Percentiles rank a stretch among this genome's conserved stretches.
These are phyloP conservation scores for Phocoena phocoena DNA, from an alignment of 2,113 vertebrate genomes.

Conservation along the genomic window DNA sequence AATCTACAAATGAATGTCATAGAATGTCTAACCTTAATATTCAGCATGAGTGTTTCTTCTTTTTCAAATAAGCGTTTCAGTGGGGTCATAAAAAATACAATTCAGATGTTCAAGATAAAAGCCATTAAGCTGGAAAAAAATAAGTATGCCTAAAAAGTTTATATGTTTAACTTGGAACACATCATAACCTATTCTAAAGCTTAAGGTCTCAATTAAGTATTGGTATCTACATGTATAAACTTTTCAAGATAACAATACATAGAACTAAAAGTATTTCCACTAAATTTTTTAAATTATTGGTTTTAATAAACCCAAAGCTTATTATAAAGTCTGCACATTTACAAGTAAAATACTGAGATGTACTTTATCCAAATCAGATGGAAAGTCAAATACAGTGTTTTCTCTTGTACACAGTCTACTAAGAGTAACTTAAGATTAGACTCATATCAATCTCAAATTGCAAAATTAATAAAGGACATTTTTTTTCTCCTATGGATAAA, in stretches of 20 bases:
- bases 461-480: background rate
- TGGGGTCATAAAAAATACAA: background rate
- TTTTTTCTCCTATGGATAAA: slow-evolving; percentile 8
- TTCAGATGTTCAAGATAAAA: slow-evolving; percentile 40
- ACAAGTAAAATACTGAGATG: background rate
- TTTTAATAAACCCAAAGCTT: slow-evolving; percentile 44
- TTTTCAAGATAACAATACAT: slow-evolving; percentile 31
- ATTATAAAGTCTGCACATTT: slow-evolving; percentile 24
- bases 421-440: background rate
- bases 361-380: background rate
- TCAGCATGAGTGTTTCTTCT: background rate
- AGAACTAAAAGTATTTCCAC: slow-evolving; percentile 13
- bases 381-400: background rate
- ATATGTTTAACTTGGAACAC: background rate
- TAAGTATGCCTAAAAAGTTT: background rate
- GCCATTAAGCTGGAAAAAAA: background rate
- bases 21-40: background rate
- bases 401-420: background rate
- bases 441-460: background rate
- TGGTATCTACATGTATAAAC: slow-evolving; percentile 5
- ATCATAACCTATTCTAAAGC: background rate
- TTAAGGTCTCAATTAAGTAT: background rate
- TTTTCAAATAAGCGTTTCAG: background rate
- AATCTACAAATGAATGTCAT: background rate
- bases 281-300: background rate